These are phyloP conservation scores for Hoplostethus atlanticus DNA, from an alignment of 2,797 vertebrate species.

Conservation along the genomic window DNA sequence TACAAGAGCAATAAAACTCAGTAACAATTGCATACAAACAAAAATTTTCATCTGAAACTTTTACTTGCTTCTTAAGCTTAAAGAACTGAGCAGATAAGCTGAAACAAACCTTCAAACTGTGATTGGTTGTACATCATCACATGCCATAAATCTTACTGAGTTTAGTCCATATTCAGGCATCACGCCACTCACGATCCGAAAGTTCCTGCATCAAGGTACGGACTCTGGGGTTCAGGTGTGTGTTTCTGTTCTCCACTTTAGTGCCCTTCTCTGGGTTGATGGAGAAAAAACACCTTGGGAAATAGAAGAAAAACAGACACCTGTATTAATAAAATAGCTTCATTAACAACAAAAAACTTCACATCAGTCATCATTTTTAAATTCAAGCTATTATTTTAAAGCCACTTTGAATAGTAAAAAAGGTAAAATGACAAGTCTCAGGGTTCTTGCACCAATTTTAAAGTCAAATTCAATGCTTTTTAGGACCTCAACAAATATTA, in stretches of 20 bases:
- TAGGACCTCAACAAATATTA: background rate
- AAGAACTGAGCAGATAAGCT: no score
- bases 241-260: conserved; percentile 44
- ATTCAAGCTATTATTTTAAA: background rate
- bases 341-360: conserved; percentile 1
- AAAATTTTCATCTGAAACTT: no score
- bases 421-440: no score
- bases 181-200: conserved; percentile 46
- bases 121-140: background rate
- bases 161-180: conserved; percentile 44
- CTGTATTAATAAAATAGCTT: conserved; percentile 6
- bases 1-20: no score
- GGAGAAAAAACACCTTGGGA: conserved; percentile 38
- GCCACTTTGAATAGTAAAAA: no score
- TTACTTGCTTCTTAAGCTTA: no score
- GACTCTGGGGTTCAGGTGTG: conserved; percentile 36
- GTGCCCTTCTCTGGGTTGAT: conserved; percentile 52
- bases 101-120: background rate
- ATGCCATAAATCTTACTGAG: conserved; percentile 6
- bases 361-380: background rate
- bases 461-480: no score
- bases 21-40: no score
- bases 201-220: conserved; percentile 45
- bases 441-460: no score
- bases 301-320: conserved; percentile 13